Percentiles rank a stretch among this genome's conserved stretches.
Conservation (phyloP, 2,888 invertebrate species). For the Eupithecia centaureata region DNA sequence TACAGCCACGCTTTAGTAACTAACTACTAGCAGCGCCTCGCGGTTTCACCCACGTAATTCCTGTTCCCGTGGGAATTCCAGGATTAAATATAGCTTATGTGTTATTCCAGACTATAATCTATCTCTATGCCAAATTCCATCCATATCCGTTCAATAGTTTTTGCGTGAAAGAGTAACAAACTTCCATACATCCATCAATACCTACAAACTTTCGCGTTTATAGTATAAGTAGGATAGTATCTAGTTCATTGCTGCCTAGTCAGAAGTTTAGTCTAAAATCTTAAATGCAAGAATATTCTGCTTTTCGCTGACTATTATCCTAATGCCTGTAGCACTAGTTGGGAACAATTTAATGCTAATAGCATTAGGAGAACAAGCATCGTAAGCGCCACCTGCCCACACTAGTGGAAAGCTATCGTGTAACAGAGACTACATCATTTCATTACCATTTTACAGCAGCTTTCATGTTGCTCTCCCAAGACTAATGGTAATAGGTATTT, state of each 20-base stretch:
- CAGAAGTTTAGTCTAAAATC: background rate
- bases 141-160: too few species aligned
- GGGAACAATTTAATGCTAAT: slow-evolving; percentile 34
- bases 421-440: slow-evolving; percentile 54
- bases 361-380: slow-evolving; percentile 41
- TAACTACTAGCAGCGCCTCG: too few species aligned
- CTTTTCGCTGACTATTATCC: slow-evolving; percentile 18
- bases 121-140: too few species aligned
- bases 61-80: too few species aligned
- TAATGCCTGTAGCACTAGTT: slow-evolving; percentile 14
- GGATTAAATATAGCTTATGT: too few species aligned
- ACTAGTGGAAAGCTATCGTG: slow-evolving; percentile 51
- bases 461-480: slow-evolving; percentile 52
- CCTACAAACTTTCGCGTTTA: too few species aligned
- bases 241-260: background rate
- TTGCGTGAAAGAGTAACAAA: too few species aligned
- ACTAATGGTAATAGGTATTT: slow-evolving; percentile 49
- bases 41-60: too few species aligned
- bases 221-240: too few species aligned
- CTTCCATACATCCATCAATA: too few species aligned
- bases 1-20: background rate
- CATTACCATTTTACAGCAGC: slow-evolving; percentile 60
- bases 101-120: too few species aligned
- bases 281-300: background rate
- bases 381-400: slow-evolving; percentile 68